A percentile compares a stretch with the other conserved stretches of the same genome.
phyloP scores from a whole-genome alignment of 1,140 invertebrate genomes.

The Heterodera schachtii region DNA sequence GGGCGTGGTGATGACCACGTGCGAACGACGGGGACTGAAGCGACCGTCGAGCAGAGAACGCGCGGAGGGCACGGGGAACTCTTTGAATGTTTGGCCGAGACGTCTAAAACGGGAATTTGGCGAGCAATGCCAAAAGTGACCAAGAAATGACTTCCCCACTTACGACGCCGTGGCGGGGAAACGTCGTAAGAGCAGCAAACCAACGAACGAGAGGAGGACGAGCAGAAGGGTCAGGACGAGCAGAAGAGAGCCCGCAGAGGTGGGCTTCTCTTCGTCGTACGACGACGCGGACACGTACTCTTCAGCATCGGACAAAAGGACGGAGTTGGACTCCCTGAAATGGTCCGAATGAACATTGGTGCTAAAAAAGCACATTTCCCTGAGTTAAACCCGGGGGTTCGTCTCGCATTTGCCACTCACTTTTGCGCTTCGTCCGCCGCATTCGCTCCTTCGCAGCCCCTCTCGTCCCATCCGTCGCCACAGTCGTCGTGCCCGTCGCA shows the following conservation, averaged over 20 bases:
- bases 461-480: conserved; percentile 9
- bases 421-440: too few relatives aligned
- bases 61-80: not conserved
- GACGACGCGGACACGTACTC: too few relatives aligned
- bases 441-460: not conserved
- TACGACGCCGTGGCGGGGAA: conserved; percentile 7
- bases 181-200: not conserved
- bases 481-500: conserved; percentile 4
- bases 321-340: too few relatives aligned
- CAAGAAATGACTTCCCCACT: not conserved
- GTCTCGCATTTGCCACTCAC: too few relatives aligned
- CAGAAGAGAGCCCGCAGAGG: not conserved
- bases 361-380: too few relatives aligned
- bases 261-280: not conserved
- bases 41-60: not conserved
- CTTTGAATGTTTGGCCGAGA: not conserved
- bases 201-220: not conserved
- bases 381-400: too few relatives aligned
- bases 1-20: not conserved
- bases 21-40: not conserved
- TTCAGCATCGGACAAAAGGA: not conserved
- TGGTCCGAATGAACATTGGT: too few relatives aligned
- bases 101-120: not conserved
- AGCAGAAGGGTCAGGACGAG: not conserved
- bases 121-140: not conserved